These are phyloP conservation scores for Sinhomidia bicolor DNA, from an alignment of 2,888 invertebrate genomes.

Conservation along the genomic window DNA sequence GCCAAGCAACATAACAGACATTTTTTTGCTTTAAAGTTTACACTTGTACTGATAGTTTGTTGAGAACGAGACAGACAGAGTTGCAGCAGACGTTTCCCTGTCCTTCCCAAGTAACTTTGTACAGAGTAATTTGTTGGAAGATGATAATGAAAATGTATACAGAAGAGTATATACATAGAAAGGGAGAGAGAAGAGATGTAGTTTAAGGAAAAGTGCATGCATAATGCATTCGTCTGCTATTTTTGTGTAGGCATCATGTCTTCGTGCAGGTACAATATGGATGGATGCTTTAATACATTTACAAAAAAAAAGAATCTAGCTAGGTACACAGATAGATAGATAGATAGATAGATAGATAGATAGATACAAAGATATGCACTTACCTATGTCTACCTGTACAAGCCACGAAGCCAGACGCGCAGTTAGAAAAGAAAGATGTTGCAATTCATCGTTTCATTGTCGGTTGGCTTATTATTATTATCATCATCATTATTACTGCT, in stretches of 20 bases:
- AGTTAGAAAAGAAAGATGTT: slow-evolving; percentile 44
- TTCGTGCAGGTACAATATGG: too few species aligned
- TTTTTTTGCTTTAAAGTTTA: not conserved
- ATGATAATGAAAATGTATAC: slow-evolving; percentile 25
- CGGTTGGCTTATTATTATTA: not conserved
- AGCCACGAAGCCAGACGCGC: slow-evolving; percentile 10
- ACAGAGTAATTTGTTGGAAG: not conserved
- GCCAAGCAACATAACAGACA: not conserved
- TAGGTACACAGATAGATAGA: too few species aligned
- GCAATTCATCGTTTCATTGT: slow-evolving; percentile 63
- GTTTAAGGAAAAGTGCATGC: slow-evolving; percentile 29
- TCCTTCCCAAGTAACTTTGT: slow-evolving; percentile 17
- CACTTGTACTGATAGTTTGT: slow-evolving; percentile 18
- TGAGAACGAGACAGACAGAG: not conserved
- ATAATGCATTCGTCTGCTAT: not conserved
- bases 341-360: too few species aligned
- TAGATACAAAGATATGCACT: too few species aligned
- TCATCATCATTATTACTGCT: too few species aligned
- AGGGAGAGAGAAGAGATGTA: not conserved
- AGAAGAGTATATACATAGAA: not conserved
- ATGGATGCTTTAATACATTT: not conserved
- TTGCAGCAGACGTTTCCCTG: not conserved
- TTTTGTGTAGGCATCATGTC: not conserved
- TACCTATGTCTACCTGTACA: not conserved
- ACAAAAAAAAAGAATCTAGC: not conserved